Evolutionary conservation across 2,888 invertebrate genomes (phyloP), one percentile per base, ranked within the genome.

Genomic region (Xiphydria camelus): DNA sequence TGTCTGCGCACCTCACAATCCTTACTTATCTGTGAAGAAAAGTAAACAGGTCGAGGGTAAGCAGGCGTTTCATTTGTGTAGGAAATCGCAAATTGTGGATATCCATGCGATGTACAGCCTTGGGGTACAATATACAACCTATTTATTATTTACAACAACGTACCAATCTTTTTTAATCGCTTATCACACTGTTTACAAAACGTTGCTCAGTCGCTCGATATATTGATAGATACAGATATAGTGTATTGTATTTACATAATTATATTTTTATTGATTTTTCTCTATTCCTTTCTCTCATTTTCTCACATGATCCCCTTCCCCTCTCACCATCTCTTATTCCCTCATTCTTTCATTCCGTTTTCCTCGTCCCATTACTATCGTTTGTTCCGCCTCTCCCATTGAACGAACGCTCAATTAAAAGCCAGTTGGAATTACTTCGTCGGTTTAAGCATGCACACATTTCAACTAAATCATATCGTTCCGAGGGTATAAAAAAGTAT

Each of bases 81-180:
- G n/a, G n/a, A n/a, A n/a, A n/a, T n/a, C n/a, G n/a, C n/a, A n/a
- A n/a, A n/a, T n/a, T n/a, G n/a, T n/a, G n/a, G n/a, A n/a, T n/a
- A n/a, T n/a, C n/a, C n/a, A n/a, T n/a, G n/a, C n/a, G n/a, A n/a
- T n/a, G n/a, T n/a, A n/a, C n/a, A n/a, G n/a, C n/a, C n/a, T n/a
- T n/a, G n/a, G n/a, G n/a, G n/a, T 58, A 62, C 64, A 64, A 61
- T 59, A 59, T 68, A 68, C 63, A 64, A 67, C 55, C 65, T 70
- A 67, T 67, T 69, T 70, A 66, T 70, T 70, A 70, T 70, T 69
- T 70, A 69, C 69, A 68, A 66, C 62, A 68, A 66, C 53, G 59
- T 67, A 65, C 51, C 66, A 69, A 68, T 64, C 57, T 54, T 49
- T 50, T 21, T 49, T 39, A 59, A 54, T 61, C 54, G 54, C 48